phyloP scores from a whole-genome alignment of 1,140 invertebrate species.

The Lepidotrigona ventralis region DNA sequence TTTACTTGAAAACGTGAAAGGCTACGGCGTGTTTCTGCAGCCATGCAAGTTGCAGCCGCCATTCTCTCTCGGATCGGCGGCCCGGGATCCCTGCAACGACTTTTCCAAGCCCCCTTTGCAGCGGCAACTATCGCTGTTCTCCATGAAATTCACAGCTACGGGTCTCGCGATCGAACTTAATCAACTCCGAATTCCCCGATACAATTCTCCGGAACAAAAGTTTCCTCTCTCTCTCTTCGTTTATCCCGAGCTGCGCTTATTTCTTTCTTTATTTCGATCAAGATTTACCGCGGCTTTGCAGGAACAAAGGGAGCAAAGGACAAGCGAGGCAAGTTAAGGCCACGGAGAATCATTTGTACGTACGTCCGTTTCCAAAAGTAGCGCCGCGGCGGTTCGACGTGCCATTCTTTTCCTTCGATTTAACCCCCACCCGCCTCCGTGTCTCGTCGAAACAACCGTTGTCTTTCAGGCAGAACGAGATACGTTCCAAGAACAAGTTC shows the following conservation, averaged over 20 bases:
- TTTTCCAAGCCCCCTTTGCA: not conserved
- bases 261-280: not conserved
- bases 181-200: constrained; percentile 35
- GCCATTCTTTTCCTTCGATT: not conserved
- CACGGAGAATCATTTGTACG: constrained; percentile 14
- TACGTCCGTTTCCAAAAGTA: constrained; percentile 3
- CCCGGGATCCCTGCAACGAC: not conserved
- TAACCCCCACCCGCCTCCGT: not conserved
- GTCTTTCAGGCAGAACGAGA: not conserved
- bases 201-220: constrained; percentile 17
- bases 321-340: too few relatives aligned
- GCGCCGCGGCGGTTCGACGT: too few relatives aligned
- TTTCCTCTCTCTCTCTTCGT: not conserved
- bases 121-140: not conserved
- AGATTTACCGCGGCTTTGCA: not conserved
- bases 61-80: too few relatives aligned
- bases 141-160: not conserved
- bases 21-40: not conserved
- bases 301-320: not conserved
- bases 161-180: constrained; percentile 39
- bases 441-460: not conserved
- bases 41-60: not conserved
- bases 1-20: constrained; percentile 29
- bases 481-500: constrained; percentile 17
- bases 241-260: not conserved